These are phyloP conservation scores for Chinchilla lanigera DNA, from an alignment of 2,113 vertebrate genomes.

Conservation along the genomic window DNA sequence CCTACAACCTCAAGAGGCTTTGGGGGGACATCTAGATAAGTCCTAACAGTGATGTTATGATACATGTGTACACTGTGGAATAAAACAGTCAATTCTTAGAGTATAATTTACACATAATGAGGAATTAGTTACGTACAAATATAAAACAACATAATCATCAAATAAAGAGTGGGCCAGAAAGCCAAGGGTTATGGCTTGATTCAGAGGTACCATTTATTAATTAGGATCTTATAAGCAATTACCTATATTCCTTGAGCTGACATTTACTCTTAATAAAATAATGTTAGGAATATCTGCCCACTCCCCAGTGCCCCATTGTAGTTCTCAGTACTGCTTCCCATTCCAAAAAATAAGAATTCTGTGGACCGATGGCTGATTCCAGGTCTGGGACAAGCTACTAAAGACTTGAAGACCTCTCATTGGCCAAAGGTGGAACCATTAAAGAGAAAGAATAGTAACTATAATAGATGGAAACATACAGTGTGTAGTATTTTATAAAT, in stretches of 20 bases:
- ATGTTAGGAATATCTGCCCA: not conserved
- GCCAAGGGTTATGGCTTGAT: not conserved
- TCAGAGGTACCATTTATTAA: not conserved
- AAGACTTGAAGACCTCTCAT: not conserved
- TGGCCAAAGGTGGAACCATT: not conserved
- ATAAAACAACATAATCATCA: not conserved
- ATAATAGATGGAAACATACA: not conserved
- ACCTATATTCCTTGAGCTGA: not conserved
- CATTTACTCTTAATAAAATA: constrained; percentile 25
- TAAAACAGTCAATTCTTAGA: constrained; percentile 25
- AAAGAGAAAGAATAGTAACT: constrained; percentile 18
- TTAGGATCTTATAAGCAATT: not conserved
- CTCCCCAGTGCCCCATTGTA: not conserved
- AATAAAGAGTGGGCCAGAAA: not conserved
- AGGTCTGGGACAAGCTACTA: not conserved
- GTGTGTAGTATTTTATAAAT: not conserved
- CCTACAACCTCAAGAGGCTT: not conserved
- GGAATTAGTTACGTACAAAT: not conserved
- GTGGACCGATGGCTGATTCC: not conserved
- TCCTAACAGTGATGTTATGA: not conserved
- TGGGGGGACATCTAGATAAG: not conserved
- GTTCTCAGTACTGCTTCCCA: constrained; percentile 16
- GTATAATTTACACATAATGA: constrained; percentile 10
- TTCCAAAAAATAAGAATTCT: constrained; percentile 4
- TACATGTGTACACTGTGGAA: not conserved